These are phyloP conservation scores for Catharus ustulatus DNA, from an alignment of 2,797 vertebrate species.

Conservation along the genomic window DNA sequence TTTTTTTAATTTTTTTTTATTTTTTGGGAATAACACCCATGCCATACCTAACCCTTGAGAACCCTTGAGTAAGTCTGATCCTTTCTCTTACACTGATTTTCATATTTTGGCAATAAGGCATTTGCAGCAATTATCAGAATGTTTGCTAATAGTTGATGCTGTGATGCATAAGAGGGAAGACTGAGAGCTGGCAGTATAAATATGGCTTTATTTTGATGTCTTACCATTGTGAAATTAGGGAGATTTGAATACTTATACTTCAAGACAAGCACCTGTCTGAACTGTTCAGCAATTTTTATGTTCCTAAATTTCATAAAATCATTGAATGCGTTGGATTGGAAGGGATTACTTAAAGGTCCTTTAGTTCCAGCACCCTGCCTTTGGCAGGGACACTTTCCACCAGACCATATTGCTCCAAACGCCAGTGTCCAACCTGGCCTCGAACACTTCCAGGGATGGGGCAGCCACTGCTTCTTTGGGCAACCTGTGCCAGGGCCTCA, in stretches of 20 bases:
- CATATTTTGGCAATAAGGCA: background rate
- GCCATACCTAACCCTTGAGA: slow-evolving; percentile 85
- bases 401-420: background rate
- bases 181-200: background rate
- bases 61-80: slow-evolving; percentile 84
- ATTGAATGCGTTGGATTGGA: background rate
- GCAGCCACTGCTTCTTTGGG: background rate
- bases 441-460: background rate
- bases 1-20: too few species aligned
- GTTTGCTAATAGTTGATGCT: background rate
- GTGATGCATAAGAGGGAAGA: background rate
- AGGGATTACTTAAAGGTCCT: background rate
- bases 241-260: background rate
- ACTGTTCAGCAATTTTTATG: background rate
- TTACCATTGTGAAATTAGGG: background rate
- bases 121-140: background rate
- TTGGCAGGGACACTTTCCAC: background rate
- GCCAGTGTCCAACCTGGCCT: rapidly evolving
- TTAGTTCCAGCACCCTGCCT: background rate
- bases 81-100: background rate
- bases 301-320: background rate
- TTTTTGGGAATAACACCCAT: slow-evolving; percentile 71
- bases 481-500: background rate
- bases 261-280: background rate
- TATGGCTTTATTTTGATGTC: background rate